A percentile compares a stretch with the other conserved stretches of the same genome.
phyloP scores from a whole-genome alignment of 2,797 vertebrate species.

The Hoplostethus mediterraneus region DNA sequence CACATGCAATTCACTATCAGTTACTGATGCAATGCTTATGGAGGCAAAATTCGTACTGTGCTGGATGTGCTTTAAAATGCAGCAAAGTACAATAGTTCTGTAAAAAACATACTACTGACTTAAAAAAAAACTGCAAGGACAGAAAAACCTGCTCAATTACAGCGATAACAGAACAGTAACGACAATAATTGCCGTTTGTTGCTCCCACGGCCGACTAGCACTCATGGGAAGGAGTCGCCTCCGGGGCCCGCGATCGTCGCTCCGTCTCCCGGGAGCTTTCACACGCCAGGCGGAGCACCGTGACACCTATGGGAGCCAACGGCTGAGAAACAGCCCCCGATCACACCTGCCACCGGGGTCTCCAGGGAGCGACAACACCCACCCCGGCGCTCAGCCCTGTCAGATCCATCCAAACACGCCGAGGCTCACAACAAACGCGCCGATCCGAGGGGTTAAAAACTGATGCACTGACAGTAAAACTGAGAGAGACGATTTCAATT shows the following conservation, averaged over 20 bases:
- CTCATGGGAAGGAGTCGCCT: constrained; percentile 54
- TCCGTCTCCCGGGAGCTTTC: constrained; percentile 60
- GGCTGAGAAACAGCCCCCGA: constrained; percentile 70
- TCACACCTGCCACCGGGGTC: constrained; percentile 71
- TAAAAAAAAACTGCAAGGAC: neutral
- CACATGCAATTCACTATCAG: no score
- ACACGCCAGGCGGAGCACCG: constrained; percentile 77
- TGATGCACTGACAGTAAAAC: constrained; percentile 35
- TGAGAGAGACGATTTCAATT: neutral
- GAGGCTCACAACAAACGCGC: constrained; percentile 41
- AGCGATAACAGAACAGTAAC: neutral
- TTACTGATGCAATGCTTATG: neutral
- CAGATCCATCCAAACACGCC: constrained; percentile 50
- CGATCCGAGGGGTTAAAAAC: constrained; percentile 19
- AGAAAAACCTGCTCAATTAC: constrained; percentile 15
- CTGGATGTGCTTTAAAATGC: no score
- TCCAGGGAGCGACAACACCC: constrained; percentile 62
- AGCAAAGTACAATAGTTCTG: no score
- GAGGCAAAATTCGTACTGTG: no score
- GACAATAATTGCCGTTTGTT: constrained; percentile 37
- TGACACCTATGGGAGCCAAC: constrained; percentile 78
- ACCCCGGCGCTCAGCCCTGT: constrained; percentile 62
- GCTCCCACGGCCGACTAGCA: constrained; percentile 53
- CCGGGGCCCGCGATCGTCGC: constrained; percentile 49
- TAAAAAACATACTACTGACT: no score